A percentile compares a stretch with the other conserved stretches of the same genome.
These are phyloP conservation scores for Chionis minor DNA, from an alignment of 2,113 vertebrate species.

Conservation along the genomic window DNA sequence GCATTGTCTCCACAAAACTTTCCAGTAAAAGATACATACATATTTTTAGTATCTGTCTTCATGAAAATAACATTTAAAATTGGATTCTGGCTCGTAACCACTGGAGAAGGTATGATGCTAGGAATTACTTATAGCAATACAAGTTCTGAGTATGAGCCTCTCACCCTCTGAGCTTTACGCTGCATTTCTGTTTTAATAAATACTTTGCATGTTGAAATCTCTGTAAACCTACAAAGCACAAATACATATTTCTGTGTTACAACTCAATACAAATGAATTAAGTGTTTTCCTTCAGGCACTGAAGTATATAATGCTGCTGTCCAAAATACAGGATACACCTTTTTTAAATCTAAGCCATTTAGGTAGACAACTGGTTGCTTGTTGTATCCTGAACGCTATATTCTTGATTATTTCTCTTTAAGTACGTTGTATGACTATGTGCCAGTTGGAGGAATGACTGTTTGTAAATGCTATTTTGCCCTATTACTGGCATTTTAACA, in stretches of 20 bases:
- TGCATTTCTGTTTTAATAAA: slow-evolving; percentile 19
- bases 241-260: not conserved
- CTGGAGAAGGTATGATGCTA: not conserved
- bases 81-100: not conserved
- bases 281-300: not conserved
- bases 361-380: not conserved
- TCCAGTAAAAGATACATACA: fast-evolving
- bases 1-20: not conserved
- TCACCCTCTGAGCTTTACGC: not conserved
- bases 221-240: slow-evolving; percentile 10
- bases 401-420: not conserved
- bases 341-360: not conserved
- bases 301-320: not conserved
- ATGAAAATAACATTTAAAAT: not conserved
- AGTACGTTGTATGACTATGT: not conserved
- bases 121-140: not conserved
- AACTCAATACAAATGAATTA: not conserved
- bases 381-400: not conserved
- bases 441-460: not conserved
- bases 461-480: not conserved
- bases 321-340: not conserved
- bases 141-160: not conserved
- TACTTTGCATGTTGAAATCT: not conserved
- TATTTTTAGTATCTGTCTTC: not conserved
- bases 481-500: not conserved